Evolutionary conservation across 2,888 invertebrate genomes (phyloP).

Genomic region (Tromatobia lineatoria): DNA sequence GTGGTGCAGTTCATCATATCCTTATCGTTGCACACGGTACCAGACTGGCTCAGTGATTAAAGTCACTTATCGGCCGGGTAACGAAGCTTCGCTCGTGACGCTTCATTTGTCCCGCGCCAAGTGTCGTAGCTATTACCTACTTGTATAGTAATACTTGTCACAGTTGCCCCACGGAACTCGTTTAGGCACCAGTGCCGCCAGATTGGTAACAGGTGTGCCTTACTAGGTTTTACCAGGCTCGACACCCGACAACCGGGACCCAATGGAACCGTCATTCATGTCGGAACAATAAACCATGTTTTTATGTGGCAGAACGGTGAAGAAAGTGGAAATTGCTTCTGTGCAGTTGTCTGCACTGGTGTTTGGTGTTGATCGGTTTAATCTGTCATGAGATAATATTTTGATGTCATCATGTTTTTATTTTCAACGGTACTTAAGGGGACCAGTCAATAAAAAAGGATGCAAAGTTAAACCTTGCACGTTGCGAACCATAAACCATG

Average conservation of each 20-base stretch:
- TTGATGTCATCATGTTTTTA: not conserved
- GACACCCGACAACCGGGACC: constrained; percentile 19
- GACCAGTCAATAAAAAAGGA: no score
- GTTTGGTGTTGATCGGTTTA: not conserved
- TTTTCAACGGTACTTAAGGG: not conserved
- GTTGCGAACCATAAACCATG: no score
- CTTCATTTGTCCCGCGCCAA: constrained; percentile 44
- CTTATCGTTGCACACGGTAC: not conserved
- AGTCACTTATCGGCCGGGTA: constrained; percentile 40
- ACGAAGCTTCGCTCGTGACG: constrained; percentile 29
- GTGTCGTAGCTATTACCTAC: not conserved
- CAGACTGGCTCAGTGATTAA: constrained; percentile 28
- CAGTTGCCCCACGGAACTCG: not conserved
- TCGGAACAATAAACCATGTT: constrained; percentile 37
- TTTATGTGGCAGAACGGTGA: constrained; percentile 15
- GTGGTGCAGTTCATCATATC: not conserved
- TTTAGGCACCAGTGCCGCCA: constrained; percentile 6
- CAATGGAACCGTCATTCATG: constrained; percentile 37
- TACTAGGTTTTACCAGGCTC: not conserved
- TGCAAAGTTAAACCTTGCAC: no score
- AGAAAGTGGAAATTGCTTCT: not conserved
- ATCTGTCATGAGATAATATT: not conserved
- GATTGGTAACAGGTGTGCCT: constrained; percentile 47
- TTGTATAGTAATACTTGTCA: constrained; percentile 9
- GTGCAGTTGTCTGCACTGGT: not conserved